Base-by-base conservation (phyloP, 2,113 vertebrate genomes). In the Amphiprion percula region DNA sequence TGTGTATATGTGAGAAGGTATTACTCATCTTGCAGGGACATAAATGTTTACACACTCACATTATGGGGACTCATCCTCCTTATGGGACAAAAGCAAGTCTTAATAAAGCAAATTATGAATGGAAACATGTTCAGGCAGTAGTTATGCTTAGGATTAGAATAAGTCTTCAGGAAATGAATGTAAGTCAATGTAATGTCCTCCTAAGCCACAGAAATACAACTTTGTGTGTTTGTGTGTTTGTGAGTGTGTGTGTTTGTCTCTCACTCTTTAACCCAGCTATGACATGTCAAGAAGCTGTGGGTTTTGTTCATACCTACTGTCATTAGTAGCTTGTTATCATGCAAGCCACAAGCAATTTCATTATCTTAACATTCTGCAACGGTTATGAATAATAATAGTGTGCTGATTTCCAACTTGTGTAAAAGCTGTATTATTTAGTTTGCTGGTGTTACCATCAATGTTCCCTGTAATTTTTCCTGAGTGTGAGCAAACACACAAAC, bases 301-400 rank as follows among this genome's bases (percentile, higher is more conserved):
- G 46, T 68, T 86, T 74, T 62, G 72, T 75, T 79, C 60, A 76
- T 83, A 58, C 81, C 76, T 73, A 50, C 61, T 55, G 63, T 53
- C 80, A 74, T 84, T 80, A 68, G 77, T 65, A 58, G 52, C 63
- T 83, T 69, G 68, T 77, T 81, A 77, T 85, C 74, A 37, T 16
- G 15, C 59, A 70, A 68, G 49, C 61, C 68, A 74, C 66, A 52
- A 74, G 41, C 72, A 68, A 58, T 72, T 63, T 68, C n/a, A 79
- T 68, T 79, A 69, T 79, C 81, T 83, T 68, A 16, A 50, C 62
- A 67, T 44, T 71, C 47, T 72, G 28, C 37, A 52, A 41, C 50
- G 33, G 46, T 58, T 73, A 72, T 82, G 60, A 73, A 82, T 84
- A 71, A 68, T 74, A 76, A 76, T 68, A 49, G 23, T n/a, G 21